These are phyloP conservation scores for Cichladusa arquata DNA, from an alignment of 2,113 vertebrate genomes.

Conservation along the genomic window DNA sequence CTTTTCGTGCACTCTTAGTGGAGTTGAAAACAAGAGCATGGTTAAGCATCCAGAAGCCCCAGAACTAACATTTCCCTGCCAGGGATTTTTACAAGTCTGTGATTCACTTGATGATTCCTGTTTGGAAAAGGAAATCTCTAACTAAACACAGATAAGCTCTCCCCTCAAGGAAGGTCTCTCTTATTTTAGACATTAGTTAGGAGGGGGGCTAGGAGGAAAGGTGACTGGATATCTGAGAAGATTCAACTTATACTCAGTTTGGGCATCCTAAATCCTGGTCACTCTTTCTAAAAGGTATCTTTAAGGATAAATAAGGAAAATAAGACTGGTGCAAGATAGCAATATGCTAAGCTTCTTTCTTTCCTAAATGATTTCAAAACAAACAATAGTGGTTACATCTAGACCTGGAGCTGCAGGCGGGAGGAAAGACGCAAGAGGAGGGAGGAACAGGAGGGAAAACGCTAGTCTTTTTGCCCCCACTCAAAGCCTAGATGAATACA, in stretches of 20 bases:
- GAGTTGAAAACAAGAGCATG: slow-evolving; percentile 44
- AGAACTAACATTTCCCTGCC: neutral
- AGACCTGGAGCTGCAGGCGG: neutral
- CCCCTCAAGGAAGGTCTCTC: neutral
- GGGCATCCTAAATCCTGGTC: neutral
- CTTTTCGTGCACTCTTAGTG: neutral
- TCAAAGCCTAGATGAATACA: neutral
- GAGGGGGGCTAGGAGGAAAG: neutral
- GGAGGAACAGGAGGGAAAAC: neutral
- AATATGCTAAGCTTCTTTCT: neutral
- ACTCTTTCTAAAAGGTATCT: neutral
- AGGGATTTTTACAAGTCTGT: slow-evolving; percentile 32
- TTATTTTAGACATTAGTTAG: neutral
- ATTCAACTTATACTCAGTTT: neutral
- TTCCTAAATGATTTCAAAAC: neutral
- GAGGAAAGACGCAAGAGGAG: neutral
- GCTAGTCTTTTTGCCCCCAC: neutral
- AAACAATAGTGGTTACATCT: neutral
- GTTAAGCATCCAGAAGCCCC: slow-evolving; percentile 48
- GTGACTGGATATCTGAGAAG: neutral
- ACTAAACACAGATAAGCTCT: neutral
- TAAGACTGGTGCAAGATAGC: neutral
- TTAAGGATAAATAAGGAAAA: neutral
- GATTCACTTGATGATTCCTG: neutral
- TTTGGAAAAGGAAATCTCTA: neutral